Evolutionary conservation across 2,797 vertebrate species (phyloP).

Genomic region (Salarias fasciatus): DNA sequence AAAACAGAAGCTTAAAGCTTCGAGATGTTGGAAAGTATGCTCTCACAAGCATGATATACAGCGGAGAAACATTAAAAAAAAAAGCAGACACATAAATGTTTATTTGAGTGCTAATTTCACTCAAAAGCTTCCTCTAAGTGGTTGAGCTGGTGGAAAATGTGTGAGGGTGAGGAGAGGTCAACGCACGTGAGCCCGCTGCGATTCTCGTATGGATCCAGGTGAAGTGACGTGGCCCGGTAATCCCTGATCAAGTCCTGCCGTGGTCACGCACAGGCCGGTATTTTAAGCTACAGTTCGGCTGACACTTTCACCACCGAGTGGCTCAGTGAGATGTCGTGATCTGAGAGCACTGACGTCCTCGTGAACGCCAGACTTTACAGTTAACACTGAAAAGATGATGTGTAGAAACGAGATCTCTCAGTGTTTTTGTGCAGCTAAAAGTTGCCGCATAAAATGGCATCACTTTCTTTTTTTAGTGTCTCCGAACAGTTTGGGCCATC

Average conservation of each 20-base stretch:
- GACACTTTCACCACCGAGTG: neutral
- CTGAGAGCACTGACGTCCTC: too few species aligned
- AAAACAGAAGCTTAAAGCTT: too few species aligned
- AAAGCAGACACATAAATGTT: too few species aligned
- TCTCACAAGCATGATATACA: too few species aligned
- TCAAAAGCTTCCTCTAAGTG: too few species aligned
- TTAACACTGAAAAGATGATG: too few species aligned
- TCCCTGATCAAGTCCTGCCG: constrained; percentile 51
- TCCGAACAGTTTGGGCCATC: neutral
- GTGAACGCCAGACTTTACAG: too few species aligned
- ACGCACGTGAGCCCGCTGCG: constrained; percentile 45
- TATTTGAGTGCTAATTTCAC: too few species aligned
- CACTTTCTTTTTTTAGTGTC: constrained; percentile 4
- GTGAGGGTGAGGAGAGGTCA: neutral
- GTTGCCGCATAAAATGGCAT: constrained; percentile 7
- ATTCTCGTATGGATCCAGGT: constrained; percentile 51
- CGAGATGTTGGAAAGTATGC: too few species aligned
- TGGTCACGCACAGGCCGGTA: constrained; percentile 52
- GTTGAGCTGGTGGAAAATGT: neutral
- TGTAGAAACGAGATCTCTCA: too few species aligned
- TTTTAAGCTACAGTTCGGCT: constrained; percentile 26
- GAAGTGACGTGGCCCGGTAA: constrained; percentile 49
- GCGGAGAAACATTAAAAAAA: too few species aligned
- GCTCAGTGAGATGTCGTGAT: neutral
- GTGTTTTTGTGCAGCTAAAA: constrained; percentile 8